Base-by-base conservation (phyloP, 2,888 invertebrate species). In the Cynaeus angustus region DNA sequence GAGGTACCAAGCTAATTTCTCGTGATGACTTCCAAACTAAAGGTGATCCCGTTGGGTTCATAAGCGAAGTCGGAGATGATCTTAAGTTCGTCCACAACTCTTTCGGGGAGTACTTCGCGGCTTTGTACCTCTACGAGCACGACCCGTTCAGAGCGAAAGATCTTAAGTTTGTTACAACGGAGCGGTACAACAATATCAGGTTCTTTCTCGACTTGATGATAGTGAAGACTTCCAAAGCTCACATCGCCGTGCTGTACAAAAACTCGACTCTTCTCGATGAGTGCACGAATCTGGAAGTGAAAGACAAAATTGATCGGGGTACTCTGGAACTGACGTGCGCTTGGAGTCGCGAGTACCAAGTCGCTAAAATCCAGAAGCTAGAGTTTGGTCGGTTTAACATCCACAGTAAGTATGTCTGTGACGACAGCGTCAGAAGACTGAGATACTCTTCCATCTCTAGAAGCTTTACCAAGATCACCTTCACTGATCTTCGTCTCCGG, bases 51-150 rank as follows among this genome's bases (percentile, higher is more conserved):
- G 37, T 55, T 7, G 55, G 55, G 5, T 21, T 55, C 6, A 55
- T 55, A 10, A 38, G 10, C 8, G 16, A 16, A 6, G 55, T 55
- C 26, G 55, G 16, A 0, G 8, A 14, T 8, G 16, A 38, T 6
- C n/a, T 16, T 0, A n/a, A 21, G 16, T 55, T 55, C 6, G n/a
- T 37, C 7, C 55, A 55, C 21, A 55, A 38, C 13, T 55, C 55
- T 7, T 55, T 33, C 41, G 41, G 55, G n/a, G 55, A 55, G 41
- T 55, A 38, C 41, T 55, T 55, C 33, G 38, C 55, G 3, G 55
- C 38, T 3, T 37, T 14, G 16, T 55, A 16, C 13, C 16, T 55
- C 1, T 12, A 10, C 10, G 12, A 13, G 1, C 6, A 37, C 13
- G 38, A 41, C 7, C n/a, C n/a, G 1, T 7, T 10, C 43, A 2